Evolutionary conservation across 2,113 vertebrate genomes (phyloP).

Genomic region (Nesoenas mayeri): DNA sequence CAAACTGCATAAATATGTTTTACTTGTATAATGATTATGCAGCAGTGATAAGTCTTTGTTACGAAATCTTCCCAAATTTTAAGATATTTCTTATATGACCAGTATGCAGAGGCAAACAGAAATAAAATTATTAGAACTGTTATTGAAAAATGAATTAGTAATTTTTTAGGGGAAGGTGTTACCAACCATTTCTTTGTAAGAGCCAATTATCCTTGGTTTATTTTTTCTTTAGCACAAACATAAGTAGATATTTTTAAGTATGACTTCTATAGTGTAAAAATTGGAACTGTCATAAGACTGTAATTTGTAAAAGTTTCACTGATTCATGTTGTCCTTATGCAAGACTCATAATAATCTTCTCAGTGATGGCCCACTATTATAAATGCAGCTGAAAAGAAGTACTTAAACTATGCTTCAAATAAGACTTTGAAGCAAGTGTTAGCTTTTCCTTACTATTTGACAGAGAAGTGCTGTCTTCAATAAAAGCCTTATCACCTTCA

Average conservation of each 20-base stretch:
- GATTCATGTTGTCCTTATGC: not conserved
- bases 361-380: not conserved
- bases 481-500: not conserved
- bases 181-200: not conserved
- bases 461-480: not conserved
- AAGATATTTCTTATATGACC: not conserved
- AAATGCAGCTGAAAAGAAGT: not conserved
- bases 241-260: not conserved
- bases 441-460: not conserved
- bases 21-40: constrained; percentile 46
- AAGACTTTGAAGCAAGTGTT: not conserved
- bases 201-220: not conserved
- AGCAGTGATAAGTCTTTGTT: not conserved
- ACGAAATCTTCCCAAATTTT: not conserved
- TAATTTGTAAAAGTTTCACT: not conserved
- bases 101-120: not conserved
- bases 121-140: not conserved
- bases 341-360: not conserved
- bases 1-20: constrained; percentile 48
- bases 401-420: not conserved
- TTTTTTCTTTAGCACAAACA: not conserved
- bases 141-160: not conserved
- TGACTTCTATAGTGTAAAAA: not conserved
- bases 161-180: not conserved
- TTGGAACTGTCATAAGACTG: not conserved